These are phyloP conservation scores for Rosalia funebris DNA, from an alignment of 2,888 invertebrate genomes.

Conservation along the genomic window DNA sequence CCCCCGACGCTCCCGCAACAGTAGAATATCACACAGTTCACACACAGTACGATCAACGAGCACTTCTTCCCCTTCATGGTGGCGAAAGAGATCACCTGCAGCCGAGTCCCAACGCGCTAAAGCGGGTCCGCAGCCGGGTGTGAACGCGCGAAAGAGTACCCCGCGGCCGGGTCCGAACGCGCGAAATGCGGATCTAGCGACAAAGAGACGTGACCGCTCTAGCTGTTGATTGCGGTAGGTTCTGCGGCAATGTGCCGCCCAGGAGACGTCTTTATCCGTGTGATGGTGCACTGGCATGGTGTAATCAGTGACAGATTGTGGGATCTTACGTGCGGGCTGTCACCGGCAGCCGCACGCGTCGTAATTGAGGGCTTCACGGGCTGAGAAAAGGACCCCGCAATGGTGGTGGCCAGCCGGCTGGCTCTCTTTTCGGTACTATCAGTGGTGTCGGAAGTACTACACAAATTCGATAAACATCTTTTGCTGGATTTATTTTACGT, in stretches of 20 bases:
- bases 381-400: too few species aligned
- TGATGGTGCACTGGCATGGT: not conserved
- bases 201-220: too few species aligned
- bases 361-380: too few species aligned
- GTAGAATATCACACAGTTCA: conserved; percentile 29
- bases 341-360: not conserved
- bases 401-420: too few species aligned
- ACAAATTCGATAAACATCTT: too few species aligned
- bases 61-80: conserved; percentile 30
- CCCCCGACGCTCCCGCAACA: conserved; percentile 30
- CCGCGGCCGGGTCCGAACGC: not conserved
- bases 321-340: not conserved
- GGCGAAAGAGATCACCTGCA: too few species aligned
- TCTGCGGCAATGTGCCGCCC: not conserved
- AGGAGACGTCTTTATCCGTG: not conserved
- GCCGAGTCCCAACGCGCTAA: too few species aligned
- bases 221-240: not conserved
- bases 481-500: too few species aligned
- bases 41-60: conserved; percentile 28
- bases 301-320: not conserved
- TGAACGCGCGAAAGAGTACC: too few species aligned
- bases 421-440: too few species aligned
- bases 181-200: not conserved
- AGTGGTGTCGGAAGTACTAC: too few species aligned
- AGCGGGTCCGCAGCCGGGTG: too few species aligned